Base-by-base conservation (phyloP, 2,113 vertebrate species). In the Cyrtonyx montezumae region DNA sequence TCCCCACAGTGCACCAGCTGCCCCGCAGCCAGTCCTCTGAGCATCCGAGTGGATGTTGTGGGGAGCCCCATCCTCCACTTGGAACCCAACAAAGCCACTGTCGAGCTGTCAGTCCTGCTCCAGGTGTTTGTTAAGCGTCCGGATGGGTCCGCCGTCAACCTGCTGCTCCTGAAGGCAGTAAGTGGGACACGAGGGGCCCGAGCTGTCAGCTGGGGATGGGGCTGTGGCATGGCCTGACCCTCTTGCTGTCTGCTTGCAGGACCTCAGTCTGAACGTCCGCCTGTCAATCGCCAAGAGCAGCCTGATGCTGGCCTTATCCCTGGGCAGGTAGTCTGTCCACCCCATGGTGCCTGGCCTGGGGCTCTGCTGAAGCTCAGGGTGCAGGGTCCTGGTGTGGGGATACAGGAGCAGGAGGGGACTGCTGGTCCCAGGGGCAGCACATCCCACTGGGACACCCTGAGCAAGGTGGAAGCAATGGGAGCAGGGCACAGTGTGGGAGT, bases 291-390 rank as follows among this genome's bases (percentile, higher is more conserved):
- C 30, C 4, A 71, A 67, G 21, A 56, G 85, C 55, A 70, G 53
- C 9, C 91, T 97, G 91, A 3, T 96, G 79, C 63, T 96, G 42
- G 28, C 42, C 2, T 4, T 93, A 62, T 61, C 42, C 34, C 46
- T 94, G 88, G 70, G 59, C 86, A 91, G 94, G 96, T 96, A 74
- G 69, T 87, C 8, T 53, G 53, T 51, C 8, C 51, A 21, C 1
- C 0, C 22, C 2, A 22, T 0, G 2, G 23, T n/a, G 11, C 55
- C 30, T 4, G 18, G 18, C 17, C 32, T 58, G 17, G 32, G 1
- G n/a, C 45, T 59, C 6, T 25, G 23, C 76, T 5, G 1, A 40
- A 30, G 63, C 49, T 46, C 7, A 1, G 30, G 20, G 61, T 3
- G 8, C 32, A 5, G 40, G 13, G 17, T 19, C 10, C 28, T 20